Base-by-base conservation (phyloP, 1,140 invertebrate species). In the Pogonomyrmex barbatus region DNA sequence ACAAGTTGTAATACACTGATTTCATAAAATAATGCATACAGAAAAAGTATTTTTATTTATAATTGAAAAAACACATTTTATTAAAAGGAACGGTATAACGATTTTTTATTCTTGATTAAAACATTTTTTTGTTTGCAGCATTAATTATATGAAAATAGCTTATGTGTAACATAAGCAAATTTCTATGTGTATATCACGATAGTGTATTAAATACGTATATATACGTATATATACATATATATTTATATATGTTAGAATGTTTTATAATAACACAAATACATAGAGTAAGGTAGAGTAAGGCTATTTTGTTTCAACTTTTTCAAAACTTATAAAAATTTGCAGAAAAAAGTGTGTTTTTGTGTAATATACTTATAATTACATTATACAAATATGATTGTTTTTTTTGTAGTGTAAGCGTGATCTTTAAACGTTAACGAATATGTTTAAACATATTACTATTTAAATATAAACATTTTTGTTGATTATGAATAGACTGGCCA, bases 1-100 rank as follows among this genome's bases (percentile, higher is more conserved):
- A 58, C 39, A 67, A 70, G 47, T 63, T 76, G 65, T 85, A 60
- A 30, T 62, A 76, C 63, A 36, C 81, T 90, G 17, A 58, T 45
- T 86, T 81, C 33, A 54, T 83, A 56, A 62, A 33, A 67, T 67
- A 68, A 63, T 89, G 52, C 50, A 78, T 75, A 56, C 65, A 85
- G 33, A 50, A 81, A 85, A 65, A 73, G 42, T 45, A 63, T 39
- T 70, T 70, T 81, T 14, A 81, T 81, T 81, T 14, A 3, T 56
- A 56, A 42, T 47, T 42, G 8, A 39, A n/a, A 78, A 39, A 78
- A 45, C 52, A 67, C 47, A 50, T 63, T 79, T 67, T 17, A n/a
- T 65, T 52, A 76, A 33, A 67, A 4, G 10, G 36, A 1, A 47
- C 4, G 17, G 63, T 63, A 10, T 47, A 60, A 33, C 12, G 56